These are phyloP conservation scores for Machimus rusticus DNA, from an alignment of 2,888 invertebrate species.

Conservation along the genomic window DNA sequence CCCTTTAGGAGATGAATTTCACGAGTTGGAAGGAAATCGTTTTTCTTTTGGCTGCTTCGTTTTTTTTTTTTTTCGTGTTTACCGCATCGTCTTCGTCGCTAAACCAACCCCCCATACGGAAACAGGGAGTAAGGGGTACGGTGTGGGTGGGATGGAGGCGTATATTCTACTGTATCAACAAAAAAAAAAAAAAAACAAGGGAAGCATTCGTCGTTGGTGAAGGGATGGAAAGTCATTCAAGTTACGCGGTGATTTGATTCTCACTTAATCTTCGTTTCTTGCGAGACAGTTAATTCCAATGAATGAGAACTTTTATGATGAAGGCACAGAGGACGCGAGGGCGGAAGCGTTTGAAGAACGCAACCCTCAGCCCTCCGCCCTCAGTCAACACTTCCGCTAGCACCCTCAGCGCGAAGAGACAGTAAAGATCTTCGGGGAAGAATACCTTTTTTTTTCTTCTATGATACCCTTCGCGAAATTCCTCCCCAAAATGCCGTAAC, in stretches of 20 bases:
- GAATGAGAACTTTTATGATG: slow-evolving; percentile 33
- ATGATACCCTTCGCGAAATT: background rate
- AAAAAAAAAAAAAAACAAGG: background rate
- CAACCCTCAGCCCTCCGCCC: background rate
- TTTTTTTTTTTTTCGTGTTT: background rate
- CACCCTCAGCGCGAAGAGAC: background rate
- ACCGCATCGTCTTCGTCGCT: background rate
- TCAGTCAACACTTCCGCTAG: background rate
- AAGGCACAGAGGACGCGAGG: background rate
- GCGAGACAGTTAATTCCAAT: slow-evolving; percentile 33
- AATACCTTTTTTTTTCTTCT: background rate
- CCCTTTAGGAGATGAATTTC: slow-evolving; percentile 12
- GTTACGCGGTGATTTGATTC: slow-evolving; percentile 31
- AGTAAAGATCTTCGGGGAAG: background rate
- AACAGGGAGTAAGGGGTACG: background rate
- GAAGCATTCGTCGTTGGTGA: background rate
- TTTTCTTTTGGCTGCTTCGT: background rate
- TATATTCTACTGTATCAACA: background rate
- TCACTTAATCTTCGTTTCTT: slow-evolving; percentile 34
- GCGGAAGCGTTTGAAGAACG: background rate
- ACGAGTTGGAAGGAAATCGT: slow-evolving; percentile 13
- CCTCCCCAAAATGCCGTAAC: background rate
- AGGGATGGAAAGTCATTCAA: slow-evolving; percentile 20
- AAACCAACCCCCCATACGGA: background rate
- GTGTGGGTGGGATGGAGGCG: background rate